Conservation (phyloP, 2,888 invertebrate species). For the Hypomecis punctinalis region DNA sequence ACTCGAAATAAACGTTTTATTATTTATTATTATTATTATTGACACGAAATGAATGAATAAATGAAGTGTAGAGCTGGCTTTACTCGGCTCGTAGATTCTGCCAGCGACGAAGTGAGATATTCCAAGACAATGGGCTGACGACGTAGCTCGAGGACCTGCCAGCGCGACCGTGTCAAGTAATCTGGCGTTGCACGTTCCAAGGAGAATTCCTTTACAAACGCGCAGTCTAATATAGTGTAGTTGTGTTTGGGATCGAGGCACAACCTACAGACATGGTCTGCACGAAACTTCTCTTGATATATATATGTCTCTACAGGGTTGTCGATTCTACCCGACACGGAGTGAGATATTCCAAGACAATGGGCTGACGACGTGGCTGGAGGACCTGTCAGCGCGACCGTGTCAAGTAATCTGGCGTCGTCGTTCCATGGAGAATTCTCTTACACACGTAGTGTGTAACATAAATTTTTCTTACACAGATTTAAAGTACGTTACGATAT, state of each 20-base stretch:
- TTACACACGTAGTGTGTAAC: too few relatives aligned
- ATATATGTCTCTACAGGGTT: background rate
- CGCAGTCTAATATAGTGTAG: too few relatives aligned
- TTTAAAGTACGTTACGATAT: too few relatives aligned
- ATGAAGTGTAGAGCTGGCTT: background rate
- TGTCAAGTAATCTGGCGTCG: slow-evolving; percentile 32
- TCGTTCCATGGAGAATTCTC: slow-evolving; percentile 5
- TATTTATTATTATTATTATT: too few relatives aligned
- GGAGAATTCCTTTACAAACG: too few relatives aligned
- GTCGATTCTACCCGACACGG: slow-evolving; percentile 13
- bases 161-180: background rate
- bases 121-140: slow-evolving; percentile 28
- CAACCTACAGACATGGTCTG: too few relatives aligned
- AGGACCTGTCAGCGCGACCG: slow-evolving; percentile 23
- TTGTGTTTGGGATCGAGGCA: too few relatives aligned
- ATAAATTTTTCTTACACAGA: too few relatives aligned
- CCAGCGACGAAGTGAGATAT: slow-evolving; percentile 26
- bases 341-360: slow-evolving; percentile 32
- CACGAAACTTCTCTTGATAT: background rate
- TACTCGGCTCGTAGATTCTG: slow-evolving; percentile 3
- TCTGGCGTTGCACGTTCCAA: too few relatives aligned
- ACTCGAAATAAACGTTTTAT: too few relatives aligned
- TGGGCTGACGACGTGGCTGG: slow-evolving; percentile 21
- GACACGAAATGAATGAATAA: too few relatives aligned
- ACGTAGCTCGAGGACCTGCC: slow-evolving; percentile 22